phyloP scores from a whole-genome alignment of 2,113 vertebrate genomes.

The Mastomys natalensis region DNA sequence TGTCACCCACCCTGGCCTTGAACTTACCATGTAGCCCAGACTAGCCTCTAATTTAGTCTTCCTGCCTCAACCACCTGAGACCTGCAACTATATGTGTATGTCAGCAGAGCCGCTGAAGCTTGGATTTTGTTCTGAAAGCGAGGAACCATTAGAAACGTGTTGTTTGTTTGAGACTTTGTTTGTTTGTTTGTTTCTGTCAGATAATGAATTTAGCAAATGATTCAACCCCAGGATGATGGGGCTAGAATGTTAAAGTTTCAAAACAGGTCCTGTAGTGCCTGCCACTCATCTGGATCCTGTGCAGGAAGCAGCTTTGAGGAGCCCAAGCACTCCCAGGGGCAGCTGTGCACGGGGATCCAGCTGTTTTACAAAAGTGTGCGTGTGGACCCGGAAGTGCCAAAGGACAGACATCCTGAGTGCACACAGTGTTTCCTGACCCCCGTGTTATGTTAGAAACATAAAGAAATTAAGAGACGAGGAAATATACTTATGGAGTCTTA shows the following conservation, averaged over 20 bases:
- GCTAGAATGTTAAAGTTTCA: background rate
- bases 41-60: background rate
- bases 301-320: conserved; percentile 1
- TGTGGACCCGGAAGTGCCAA: background rate
- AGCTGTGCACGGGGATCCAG: background rate
- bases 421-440: background rate
- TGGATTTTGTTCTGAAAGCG: conserved; percentile 15
- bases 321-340: background rate
- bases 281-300: background rate
- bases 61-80: background rate
- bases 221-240: background rate
- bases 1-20: background rate
- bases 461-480: conserved; percentile 25
- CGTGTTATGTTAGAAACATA: background rate
- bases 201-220: background rate
- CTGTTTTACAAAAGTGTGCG: background rate
- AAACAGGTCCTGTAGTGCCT: background rate
- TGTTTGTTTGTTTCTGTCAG: background rate
- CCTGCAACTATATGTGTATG: background rate
- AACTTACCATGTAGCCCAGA: background rate
- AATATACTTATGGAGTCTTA: conserved; percentile 2
- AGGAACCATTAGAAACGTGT: background rate
- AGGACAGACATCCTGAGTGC: background rate
- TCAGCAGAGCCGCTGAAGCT: background rate
- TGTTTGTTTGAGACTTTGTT: background rate